Conservation (phyloP, 2,797 vertebrate genomes). For the Oreortyx pictus region DNA sequence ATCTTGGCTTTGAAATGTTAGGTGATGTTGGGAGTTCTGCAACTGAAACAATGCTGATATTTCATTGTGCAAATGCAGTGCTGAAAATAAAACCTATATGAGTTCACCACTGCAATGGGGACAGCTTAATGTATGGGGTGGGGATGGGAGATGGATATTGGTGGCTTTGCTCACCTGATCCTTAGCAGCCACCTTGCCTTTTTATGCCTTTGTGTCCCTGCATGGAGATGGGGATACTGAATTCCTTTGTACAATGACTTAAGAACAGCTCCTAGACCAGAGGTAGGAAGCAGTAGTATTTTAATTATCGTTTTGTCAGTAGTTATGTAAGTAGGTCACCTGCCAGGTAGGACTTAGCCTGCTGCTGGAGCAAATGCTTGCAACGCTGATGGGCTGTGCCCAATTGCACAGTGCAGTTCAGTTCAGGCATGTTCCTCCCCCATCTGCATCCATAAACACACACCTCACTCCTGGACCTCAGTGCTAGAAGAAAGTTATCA, state of each 20-base stretch:
- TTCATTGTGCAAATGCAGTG: not conserved
- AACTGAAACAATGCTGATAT: not conserved
- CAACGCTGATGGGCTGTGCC: not conserved
- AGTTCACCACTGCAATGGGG: not conserved
- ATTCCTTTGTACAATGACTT: not conserved
- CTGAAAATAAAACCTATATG: not conserved
- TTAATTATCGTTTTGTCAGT: not conserved
- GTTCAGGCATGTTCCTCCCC: not conserved
- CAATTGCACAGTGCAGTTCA: not conserved
- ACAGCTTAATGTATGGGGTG: not conserved
- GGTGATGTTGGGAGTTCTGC: not conserved
- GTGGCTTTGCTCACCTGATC: not conserved
- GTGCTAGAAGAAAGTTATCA: conserved; percentile 21
- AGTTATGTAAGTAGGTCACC: conserved; percentile 47
- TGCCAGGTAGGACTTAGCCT: not conserved
- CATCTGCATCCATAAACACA: not conserved
- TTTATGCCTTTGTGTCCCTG: not conserved
- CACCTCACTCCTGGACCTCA: rapidly evolving
- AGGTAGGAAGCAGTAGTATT: not conserved
- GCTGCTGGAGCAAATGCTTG: not conserved
- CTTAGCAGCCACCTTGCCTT: not conserved
- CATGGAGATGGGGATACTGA: not conserved
- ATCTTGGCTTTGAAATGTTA: rapidly evolving
- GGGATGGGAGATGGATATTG: not conserved
- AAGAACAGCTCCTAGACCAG: not conserved